Conservation (phyloP, 2,113 vertebrate genomes). For the Elachura formosa region DNA sequence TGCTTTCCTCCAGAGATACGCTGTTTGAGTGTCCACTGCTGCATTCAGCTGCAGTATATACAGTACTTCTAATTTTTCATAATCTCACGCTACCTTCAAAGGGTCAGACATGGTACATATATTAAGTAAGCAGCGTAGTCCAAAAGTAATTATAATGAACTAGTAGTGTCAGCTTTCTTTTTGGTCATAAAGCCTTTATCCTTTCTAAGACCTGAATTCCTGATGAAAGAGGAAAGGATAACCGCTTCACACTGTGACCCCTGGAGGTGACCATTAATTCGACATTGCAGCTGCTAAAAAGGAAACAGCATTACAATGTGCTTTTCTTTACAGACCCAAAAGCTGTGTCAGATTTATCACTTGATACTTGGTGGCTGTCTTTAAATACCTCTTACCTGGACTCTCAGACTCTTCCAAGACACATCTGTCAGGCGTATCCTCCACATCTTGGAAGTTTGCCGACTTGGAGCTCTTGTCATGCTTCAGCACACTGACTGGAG, state of each 20-base stretch:
- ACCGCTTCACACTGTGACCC: slow-evolving; percentile 70
- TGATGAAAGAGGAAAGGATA: slow-evolving; percentile 75
- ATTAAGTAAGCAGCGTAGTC: slow-evolving; percentile 65
- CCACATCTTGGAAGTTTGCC: slow-evolving; percentile 68
- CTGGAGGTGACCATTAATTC: slow-evolving; percentile 72
- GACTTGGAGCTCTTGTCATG: slow-evolving; percentile 71
- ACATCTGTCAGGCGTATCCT: slow-evolving; percentile 74
- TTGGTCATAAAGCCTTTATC: slow-evolving; percentile 70
- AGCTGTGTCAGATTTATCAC: slow-evolving; percentile 72
- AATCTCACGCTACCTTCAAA: slow-evolving; percentile 52
- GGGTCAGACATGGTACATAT: slow-evolving; percentile 48
- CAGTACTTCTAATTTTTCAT: slow-evolving; percentile 52
- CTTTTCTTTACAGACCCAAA: slow-evolving; percentile 55
- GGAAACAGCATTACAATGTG: slow-evolving; percentile 60
- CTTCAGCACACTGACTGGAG: slow-evolving; percentile 57
- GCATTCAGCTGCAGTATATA: not conserved
- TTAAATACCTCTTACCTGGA: slow-evolving; percentile 80
- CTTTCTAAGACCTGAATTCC: slow-evolving; percentile 67
- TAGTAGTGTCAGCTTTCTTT: slow-evolving; percentile 73
- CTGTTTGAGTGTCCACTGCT: not conserved
- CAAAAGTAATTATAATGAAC: slow-evolving; percentile 77
- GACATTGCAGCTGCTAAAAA: slow-evolving; percentile 71
- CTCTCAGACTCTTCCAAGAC: slow-evolving; percentile 74
- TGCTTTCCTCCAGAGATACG: slow-evolving; percentile 8
- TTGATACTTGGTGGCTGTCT: slow-evolving; percentile 66